Evolutionary conservation across 2,797 vertebrate genomes (phyloP).

Genomic region (Bufotes viridis): DNA sequence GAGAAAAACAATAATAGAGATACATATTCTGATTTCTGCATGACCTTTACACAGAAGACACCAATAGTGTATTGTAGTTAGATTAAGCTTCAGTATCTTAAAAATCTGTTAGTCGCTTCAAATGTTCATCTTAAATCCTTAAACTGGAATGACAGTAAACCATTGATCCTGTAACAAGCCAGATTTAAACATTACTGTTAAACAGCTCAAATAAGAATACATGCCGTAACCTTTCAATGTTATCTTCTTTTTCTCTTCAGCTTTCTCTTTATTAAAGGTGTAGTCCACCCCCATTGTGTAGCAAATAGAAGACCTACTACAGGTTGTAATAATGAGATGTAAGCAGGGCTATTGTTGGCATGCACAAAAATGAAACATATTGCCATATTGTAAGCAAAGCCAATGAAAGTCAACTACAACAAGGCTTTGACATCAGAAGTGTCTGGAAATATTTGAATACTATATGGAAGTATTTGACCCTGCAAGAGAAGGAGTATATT

Average conservation of each 20-base stretch:
- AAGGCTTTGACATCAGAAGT: too few species aligned
- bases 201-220: constrained; percentile 44
- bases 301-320: not conserved
- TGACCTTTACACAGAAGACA: constrained; percentile 52
- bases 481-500: too few species aligned
- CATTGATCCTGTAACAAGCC: constrained; percentile 50
- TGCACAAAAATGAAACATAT: not conserved
- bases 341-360: not conserved
- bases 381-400: too few species aligned
- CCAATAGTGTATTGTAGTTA: constrained; percentile 46
- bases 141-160: constrained; percentile 41
- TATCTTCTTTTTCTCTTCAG: constrained; percentile 21
- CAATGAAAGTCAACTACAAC: too few species aligned
- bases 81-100: constrained; percentile 46
- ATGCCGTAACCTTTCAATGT: constrained; percentile 30
- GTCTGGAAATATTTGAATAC: too few species aligned
- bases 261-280: constrained; percentile 8
- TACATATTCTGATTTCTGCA: constrained; percentile 48
- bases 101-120: constrained; percentile 44
- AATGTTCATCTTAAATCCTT: constrained; percentile 45
- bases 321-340: not conserved
- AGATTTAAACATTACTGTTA: constrained; percentile 46
- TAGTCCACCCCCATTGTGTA: not conserved
- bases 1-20: constrained; percentile 55
- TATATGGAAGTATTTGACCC: too few species aligned